These are phyloP conservation scores for Parus major DNA, from an alignment of 2,113 vertebrate genomes.

Conservation along the genomic window DNA sequence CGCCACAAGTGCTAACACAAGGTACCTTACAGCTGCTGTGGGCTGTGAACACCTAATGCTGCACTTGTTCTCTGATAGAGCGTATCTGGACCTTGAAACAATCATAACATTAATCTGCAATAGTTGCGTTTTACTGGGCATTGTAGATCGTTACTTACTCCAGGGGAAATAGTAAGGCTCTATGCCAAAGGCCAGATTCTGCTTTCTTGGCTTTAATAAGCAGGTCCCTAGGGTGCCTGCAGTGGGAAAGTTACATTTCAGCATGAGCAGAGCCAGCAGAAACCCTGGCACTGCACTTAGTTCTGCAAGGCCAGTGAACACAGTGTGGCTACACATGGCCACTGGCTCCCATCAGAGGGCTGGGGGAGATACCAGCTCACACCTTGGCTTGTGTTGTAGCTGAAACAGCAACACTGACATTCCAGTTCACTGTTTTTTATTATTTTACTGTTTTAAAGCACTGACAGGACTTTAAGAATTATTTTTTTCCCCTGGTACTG, in stretches of 20 bases:
- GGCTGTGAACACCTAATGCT: not conserved
- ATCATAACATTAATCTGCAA: not conserved
- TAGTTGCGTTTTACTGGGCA: not conserved
- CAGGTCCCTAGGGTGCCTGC: not conserved
- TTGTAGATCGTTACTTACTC: not conserved
- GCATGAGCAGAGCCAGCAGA: not conserved
- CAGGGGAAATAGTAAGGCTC: not conserved
- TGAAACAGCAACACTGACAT: not conserved
- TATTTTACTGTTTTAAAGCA: not conserved
- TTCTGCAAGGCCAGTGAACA: not conserved
- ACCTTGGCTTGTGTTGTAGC: not conserved
- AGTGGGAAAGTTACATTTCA: not conserved
- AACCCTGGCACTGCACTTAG: not conserved
- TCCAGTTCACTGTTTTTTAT: not conserved
- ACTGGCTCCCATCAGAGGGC: not conserved
- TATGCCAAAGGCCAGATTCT: not conserved
- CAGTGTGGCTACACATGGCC: not conserved
- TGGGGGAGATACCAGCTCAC: fast-evolving
- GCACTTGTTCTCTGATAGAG: fast-evolving
- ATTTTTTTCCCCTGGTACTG: not conserved
- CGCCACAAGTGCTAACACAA: not conserved
- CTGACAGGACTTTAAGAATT: not conserved
- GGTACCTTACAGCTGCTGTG: fast-evolving
- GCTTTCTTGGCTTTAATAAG: not conserved
- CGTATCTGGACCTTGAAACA: not conserved